phyloP scores from a whole-genome alignment of 2,888 invertebrate species.

The Anodontia alba region DNA sequence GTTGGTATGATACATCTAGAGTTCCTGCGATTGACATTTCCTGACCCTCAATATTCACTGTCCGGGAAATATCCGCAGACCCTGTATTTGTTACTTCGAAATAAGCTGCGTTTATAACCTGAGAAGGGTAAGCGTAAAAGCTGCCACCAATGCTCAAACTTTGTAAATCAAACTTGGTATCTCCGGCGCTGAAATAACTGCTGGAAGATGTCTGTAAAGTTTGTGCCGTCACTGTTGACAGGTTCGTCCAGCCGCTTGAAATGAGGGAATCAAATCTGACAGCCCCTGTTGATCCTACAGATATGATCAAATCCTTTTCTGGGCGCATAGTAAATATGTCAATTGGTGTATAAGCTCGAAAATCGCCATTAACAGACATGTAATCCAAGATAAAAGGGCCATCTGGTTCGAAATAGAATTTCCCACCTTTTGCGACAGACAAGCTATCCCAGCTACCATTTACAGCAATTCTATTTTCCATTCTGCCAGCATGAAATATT shows the following conservation, averaged over 20 bases:
- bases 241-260: conserved; percentile 12
- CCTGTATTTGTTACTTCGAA: conserved; percentile 45
- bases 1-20: conserved; percentile 60
- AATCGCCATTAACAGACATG: conserved; percentile 52
- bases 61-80: conserved; percentile 41
- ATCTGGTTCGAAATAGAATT: conserved; percentile 59
- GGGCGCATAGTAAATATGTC: conserved; percentile 33
- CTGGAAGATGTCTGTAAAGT: conserved; percentile 39
- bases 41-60: conserved; percentile 22
- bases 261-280: conserved; percentile 53
- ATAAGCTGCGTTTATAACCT: conserved; percentile 37
- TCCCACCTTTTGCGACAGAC: conserved; percentile 49
- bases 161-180: conserved; percentile 52
- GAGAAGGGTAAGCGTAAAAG: conserved; percentile 45
- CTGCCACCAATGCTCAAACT: conserved; percentile 40
- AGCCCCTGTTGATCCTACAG: conserved; percentile 36
- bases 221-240: conserved; percentile 49
- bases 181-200: conserved; percentile 55
- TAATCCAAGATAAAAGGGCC: conserved; percentile 57
- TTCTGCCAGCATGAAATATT: conserved; percentile 49
- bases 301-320: conserved; percentile 23
- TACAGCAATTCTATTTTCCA: conserved; percentile 43
- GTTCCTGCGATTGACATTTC: conserved; percentile 10
- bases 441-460: conserved; percentile 64
- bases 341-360: conserved; percentile 47